Base-by-base conservation (phyloP, 30 jellyfish, hydroid and myxozoan genomes). In the Nemopilema nomurai region DNA sequence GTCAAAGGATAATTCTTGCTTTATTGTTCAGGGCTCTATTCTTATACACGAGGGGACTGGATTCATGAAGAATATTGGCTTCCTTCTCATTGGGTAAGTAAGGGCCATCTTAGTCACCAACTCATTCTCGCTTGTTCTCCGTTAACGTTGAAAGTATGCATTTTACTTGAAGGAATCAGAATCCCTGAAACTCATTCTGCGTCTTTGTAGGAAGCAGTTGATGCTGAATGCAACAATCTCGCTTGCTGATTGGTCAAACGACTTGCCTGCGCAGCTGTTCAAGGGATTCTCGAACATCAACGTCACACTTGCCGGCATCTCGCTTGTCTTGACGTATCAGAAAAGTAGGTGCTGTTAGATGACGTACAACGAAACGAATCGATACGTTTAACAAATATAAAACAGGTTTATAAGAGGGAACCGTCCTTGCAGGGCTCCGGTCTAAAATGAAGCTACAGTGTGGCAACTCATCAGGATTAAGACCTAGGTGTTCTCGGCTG, bases 231-330 rank as follows among this genome's bases (percentile, higher is more conserved):
- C 49, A 30, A 41, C 49, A 13, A 28, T 73, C 27, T 66, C 22
- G 18, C 51, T 73, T 1, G 0, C 31, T 1, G 41, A 18, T 16
- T 73, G 83, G 83, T 73, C 83, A 3, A 6, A 68, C 4, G 22
- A n/a, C 33, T 22, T 73, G 64, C 83, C 83, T 0, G 69, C 31
- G 9, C 24, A 66, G 32, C 33, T 73, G 18, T 73, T 73, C 33
- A 73, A 73, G 24, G 83, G 71, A 28, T 33, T 41, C 33, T 66
- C 49, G 4, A 73, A 73, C 8, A 17, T 41, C 22, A 73, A 73
- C 23, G 51, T 73, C 51, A 73, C 83, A 8, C 25, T 33, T 32
- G 83, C 20, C 22, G 83, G 49, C 41, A 31, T 31, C 4, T 8
- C 83, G 9, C 18, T 73, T 13, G 13, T 33, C 20, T 1, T 33